Percentiles rank a stretch among this genome's conserved stretches.
Conservation (phyloP, 2,888 invertebrate genomes). For the Eupithecia subumbrata region DNA sequence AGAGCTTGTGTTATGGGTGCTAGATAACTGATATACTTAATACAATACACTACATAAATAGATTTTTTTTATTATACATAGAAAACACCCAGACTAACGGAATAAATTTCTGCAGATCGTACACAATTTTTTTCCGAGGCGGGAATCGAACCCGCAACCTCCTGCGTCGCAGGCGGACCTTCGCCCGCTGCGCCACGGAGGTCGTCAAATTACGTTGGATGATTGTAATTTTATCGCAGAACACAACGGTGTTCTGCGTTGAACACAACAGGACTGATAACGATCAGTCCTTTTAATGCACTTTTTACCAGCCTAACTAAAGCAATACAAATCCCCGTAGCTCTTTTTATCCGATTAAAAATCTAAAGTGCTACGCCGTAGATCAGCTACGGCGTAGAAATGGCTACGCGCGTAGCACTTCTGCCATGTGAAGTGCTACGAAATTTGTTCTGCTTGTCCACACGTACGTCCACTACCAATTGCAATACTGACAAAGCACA, state of each 20-base stretch:
- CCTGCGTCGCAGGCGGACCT: no score
- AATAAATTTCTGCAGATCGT: no score
- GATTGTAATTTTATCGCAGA: neutral
- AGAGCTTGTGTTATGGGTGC: no score
- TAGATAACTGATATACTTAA: no score
- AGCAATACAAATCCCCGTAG: neutral
- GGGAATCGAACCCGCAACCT: no score
- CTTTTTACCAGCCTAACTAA: neutral
- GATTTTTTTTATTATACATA: no score
- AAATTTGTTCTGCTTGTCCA: neutral
- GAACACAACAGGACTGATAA: no score
- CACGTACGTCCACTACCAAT: neutral
- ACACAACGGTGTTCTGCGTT: no score
- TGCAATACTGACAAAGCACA: neutral
- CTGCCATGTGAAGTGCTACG: neutral
- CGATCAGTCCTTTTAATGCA: neutral
- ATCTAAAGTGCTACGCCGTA: neutral
- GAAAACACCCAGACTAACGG: no score
- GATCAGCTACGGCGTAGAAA: conserved; percentile 9
- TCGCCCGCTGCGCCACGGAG: no score
- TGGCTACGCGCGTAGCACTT: neutral
- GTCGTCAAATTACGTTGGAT: neutral
- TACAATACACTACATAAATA: no score
- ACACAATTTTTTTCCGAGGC: no score
- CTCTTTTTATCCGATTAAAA: neutral